Percentiles rank a stretch among this genome's conserved stretches.
These are phyloP conservation scores for Vanessa atalanta DNA, from an alignment of 1,140 invertebrate species.

Conservation along the genomic window DNA sequence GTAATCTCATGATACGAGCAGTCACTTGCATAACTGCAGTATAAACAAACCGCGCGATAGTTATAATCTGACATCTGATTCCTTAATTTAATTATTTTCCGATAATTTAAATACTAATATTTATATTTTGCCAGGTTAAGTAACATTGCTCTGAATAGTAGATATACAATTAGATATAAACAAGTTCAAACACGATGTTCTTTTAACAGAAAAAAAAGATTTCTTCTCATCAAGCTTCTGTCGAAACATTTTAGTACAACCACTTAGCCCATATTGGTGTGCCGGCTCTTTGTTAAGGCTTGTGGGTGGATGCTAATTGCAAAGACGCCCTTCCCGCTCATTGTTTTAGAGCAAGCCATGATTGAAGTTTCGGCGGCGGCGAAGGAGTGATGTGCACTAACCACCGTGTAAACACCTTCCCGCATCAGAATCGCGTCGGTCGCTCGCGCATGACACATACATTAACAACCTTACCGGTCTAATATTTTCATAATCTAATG, in stretches of 20 bases:
- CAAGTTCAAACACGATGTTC: not conserved
- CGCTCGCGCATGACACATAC: slow-evolving; percentile 76
- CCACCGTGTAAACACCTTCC: slow-evolving; percentile 66
- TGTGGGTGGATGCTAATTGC: slow-evolving; percentile 77
- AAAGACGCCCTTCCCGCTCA: slow-evolving; percentile 77
- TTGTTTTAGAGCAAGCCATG: slow-evolving; percentile 79
- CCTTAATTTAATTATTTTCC: slow-evolving; percentile 59
- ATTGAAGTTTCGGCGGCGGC: slow-evolving; percentile 75
- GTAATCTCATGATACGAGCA: slow-evolving; percentile 70
- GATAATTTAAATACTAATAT: slow-evolving; percentile 6
- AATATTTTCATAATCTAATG: slow-evolving; percentile 81
- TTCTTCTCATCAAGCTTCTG: slow-evolving; percentile 60
- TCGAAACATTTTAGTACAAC: slow-evolving; percentile 62
- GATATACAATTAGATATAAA: not conserved
- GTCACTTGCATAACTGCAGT: slow-evolving; percentile 70
- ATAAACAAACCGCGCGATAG: slow-evolving; percentile 49
- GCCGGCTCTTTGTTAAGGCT: slow-evolving; percentile 61
- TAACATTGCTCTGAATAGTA: not conserved
- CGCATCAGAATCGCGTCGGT: slow-evolving; percentile 56
- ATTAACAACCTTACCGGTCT: slow-evolving; percentile 73
- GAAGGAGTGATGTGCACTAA: slow-evolving; percentile 71
- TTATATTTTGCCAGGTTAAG: not conserved
- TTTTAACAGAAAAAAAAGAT: slow-evolving; percentile 34
- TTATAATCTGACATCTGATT: slow-evolving; percentile 68
- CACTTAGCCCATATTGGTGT: slow-evolving; percentile 60